Evolutionary conservation across 1,140 invertebrate genomes (phyloP).

Genomic region (Olivierus martensii): DNA sequence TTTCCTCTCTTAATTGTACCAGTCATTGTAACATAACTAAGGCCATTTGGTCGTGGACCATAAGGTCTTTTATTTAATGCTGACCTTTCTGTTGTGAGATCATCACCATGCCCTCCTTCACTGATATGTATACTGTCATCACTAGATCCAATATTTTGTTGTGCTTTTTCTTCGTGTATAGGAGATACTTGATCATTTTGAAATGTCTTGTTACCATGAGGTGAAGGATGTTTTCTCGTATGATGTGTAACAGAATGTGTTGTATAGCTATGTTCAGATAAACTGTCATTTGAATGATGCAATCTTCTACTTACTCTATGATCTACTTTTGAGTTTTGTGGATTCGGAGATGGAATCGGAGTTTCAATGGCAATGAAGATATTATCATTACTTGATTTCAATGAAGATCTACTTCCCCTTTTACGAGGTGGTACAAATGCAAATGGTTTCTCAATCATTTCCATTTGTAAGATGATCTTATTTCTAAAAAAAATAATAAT

Average conservation of each 20-base stretch:
- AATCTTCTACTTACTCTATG: constrained; percentile 9
- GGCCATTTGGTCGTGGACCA: constrained; percentile 1
- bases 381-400: constrained; percentile 9
- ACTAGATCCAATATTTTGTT: not conserved
- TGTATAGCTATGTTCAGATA: not conserved
- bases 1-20: constrained; percentile 56
- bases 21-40: constrained; percentile 33
- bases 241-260: not conserved
- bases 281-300: not conserved
- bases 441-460: constrained; percentile 10
- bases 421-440: constrained; percentile 14
- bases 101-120: constrained; percentile 11
- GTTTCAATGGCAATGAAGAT: no score
- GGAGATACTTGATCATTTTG: not conserved
- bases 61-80: constrained; percentile 6
- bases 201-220: not conserved
- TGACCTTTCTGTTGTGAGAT: constrained; percentile 9
- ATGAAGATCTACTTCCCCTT: constrained; percentile 12
- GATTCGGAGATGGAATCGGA: not conserved
- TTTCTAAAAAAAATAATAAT: no score
- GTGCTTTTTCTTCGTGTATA: not conserved
- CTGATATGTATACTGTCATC: constrained; percentile 11
- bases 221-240: not conserved
- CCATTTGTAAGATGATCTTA: constrained; percentile 8
- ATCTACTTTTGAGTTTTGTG: constrained; percentile 12